These are phyloP conservation scores for Drosophila grimshawi DNA, from an alignment of 1,140 invertebrate species.

Conservation along the genomic window DNA sequence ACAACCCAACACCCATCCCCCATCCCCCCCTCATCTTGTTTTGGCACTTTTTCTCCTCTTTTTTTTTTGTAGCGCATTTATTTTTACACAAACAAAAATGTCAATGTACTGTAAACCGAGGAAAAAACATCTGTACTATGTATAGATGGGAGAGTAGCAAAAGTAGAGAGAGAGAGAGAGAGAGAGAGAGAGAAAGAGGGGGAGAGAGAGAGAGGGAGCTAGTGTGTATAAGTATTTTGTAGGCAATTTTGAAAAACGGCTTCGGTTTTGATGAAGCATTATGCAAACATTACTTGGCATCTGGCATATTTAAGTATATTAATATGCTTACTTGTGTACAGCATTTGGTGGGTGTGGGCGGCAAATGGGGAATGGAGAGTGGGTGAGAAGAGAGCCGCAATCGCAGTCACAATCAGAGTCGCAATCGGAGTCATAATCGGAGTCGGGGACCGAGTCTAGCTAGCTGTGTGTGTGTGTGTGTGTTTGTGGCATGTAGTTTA, in stretches of 20 bases:
- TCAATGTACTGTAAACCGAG: conserved; percentile 30
- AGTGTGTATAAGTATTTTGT: conserved; percentile 11
- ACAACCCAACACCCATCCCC: too few species aligned
- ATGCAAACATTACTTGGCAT: conserved; percentile 52
- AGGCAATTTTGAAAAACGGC: conserved; percentile 26
- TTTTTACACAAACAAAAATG: conserved; percentile 48
- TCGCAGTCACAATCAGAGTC: background rate
- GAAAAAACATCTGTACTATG: background rate
- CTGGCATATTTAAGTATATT: conserved; percentile 9
- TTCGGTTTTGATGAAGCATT: conserved; percentile 41
- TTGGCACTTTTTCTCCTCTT: background rate
- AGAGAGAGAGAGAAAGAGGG: background rate
- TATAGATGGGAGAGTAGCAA: background rate
- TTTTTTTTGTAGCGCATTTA: conserved; percentile 33
- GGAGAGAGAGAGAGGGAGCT: background rate
- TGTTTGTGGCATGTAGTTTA: conserved; percentile 64
- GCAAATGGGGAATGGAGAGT: too few species aligned
- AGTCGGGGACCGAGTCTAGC: background rate
- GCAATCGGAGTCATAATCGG: conserved; percentile 6
- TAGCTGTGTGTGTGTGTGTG: conserved; percentile 1
- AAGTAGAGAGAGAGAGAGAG: background rate
- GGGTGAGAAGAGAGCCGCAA: background rate
- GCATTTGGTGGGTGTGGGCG: background rate
- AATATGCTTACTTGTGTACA: conserved; percentile 1
- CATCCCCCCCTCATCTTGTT: too few species aligned